Evolutionary conservation across 1,140 invertebrate genomes (phyloP), one percentile per base, ranked within the genome.

Genomic region (Hydropsyche tenuis): DNA sequence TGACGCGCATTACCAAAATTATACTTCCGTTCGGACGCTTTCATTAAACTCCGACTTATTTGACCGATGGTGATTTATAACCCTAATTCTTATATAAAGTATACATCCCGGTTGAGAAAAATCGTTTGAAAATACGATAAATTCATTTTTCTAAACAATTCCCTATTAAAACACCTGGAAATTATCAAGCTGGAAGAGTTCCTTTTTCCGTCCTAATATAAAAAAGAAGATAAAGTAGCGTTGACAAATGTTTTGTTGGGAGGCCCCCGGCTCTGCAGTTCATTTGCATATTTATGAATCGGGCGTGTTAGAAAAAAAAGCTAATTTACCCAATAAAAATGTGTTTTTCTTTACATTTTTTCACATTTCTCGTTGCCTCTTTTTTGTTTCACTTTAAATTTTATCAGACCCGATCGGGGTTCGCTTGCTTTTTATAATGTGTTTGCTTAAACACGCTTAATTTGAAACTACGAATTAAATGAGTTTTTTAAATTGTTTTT

Each of bases 211-310:
- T 37, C 30, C 30, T 37, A 37, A 37, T 37, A 37, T 4, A 37
- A 3, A 37, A 37, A 37, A 37, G 9, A 37, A 37, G 3, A 9
- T 37, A 37, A 37, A 37, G 9, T 37, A 37, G 3, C 30, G 30
- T 37, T 37, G 30, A 4, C 30, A 37, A 37, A 37, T 37, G 9
- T 37, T 37, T 37, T 37, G 30, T 37, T 37, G 30, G 30, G 9
- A 37, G 3, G 9, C 30, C 30, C 30, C 9, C 3, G 30, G 9
- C 9, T 37, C 3, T 37, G 16, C 48, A 20, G 48, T 53, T n/a
- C 48, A 53, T 53, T 53, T 53, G 48, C 48, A 53, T 53, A 53
- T 53, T 53, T 53, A 53, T 53, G 48, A 53, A 53, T 53, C 48
- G 9, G 16, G 14, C 16, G 3, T n/a, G 48, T 53, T 53, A 9